Evolutionary conservation across 2,888 invertebrate genomes (phyloP).

Genomic region (Sturmia bella): DNA sequence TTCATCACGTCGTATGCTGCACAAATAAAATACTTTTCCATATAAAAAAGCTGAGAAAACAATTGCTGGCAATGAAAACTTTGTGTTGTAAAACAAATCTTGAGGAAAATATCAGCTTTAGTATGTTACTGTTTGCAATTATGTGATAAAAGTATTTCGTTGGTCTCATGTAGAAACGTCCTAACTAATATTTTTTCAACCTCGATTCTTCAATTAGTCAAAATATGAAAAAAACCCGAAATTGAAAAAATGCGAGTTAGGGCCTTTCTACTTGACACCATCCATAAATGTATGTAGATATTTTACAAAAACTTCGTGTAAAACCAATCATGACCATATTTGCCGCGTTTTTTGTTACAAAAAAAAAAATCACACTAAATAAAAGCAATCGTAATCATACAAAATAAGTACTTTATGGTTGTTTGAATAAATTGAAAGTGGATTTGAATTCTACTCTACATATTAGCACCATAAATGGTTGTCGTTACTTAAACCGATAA

Average conservation of each 20-base stretch:
- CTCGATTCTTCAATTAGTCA: too few relatives aligned
- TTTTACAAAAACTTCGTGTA: constrained; percentile 37
- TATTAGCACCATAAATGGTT: constrained; percentile 63
- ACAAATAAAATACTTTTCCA: too few relatives aligned
- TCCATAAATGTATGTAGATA: too few relatives aligned
- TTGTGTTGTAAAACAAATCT: background rate
- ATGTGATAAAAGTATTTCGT: background rate
- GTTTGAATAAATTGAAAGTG: constrained; percentile 66
- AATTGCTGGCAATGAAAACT: constrained; percentile 6
- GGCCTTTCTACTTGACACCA: too few relatives aligned
- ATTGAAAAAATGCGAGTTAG: too few relatives aligned
- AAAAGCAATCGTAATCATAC: constrained; percentile 1
- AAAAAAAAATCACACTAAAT: constrained; percentile 14
- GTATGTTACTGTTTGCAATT: constrained; percentile 15
- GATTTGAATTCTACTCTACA: constrained; percentile 60
- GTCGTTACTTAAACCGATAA: constrained; percentile 45
- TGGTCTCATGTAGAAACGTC: too few relatives aligned
- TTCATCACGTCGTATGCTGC: too few relatives aligned
- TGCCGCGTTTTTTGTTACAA: constrained; percentile 25
- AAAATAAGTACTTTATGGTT: constrained; percentile 31
- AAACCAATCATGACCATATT: constrained; percentile 68
- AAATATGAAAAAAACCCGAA: too few relatives aligned
- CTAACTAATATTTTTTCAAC: too few relatives aligned
- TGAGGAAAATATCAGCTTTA: background rate
- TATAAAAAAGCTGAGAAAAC: constrained; percentile 21